Percentiles rank a stretch among this genome's conserved stretches.
These are phyloP conservation scores for Enteromius viviparus DNA, from an alignment of 2,797 vertebrate species.

Conservation along the genomic window DNA sequence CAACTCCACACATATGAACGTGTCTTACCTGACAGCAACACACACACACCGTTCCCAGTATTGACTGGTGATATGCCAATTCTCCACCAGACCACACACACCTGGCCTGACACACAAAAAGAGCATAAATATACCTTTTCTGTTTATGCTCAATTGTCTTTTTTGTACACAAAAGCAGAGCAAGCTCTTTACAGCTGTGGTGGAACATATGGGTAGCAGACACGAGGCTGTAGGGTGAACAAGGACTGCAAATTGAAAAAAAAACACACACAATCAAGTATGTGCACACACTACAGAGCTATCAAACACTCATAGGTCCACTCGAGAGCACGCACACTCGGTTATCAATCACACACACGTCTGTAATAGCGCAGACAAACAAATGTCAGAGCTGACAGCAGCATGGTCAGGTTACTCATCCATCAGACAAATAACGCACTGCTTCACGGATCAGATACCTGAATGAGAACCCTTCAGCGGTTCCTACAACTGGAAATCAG, in stretches of 20 bases:
- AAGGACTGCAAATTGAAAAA: background rate
- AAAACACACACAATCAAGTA: constrained; percentile 3
- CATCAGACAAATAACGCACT: constrained; percentile 38
- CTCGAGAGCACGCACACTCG: background rate
- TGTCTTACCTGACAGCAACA: background rate
- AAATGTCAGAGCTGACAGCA: constrained; percentile 42
- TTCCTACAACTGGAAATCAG: background rate
- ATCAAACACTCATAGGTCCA: constrained; percentile 11
- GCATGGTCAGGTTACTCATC: constrained; percentile 34
- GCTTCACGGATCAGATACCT: constrained; percentile 27
- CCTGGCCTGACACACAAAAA: background rate
- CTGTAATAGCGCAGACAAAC: constrained; percentile 31
- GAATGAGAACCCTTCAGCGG: constrained; percentile 4
- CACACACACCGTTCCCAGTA: background rate
- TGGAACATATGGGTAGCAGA: constrained; percentile 41
- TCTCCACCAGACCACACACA: background rate
- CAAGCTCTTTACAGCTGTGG: constrained; percentile 44
- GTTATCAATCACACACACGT: constrained; percentile 38
- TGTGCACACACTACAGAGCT: constrained; percentile 3
- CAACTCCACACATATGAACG: background rate
- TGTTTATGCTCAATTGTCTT: constrained; percentile 9
- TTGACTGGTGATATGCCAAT: background rate
- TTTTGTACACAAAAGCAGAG: constrained; percentile 33
- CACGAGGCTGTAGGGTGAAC: constrained; percentile 14
- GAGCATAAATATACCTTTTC: background rate